These are phyloP conservation scores for Eulimnadia texana DNA, from an alignment of 1,140 invertebrate species.

Conservation along the genomic window DNA sequence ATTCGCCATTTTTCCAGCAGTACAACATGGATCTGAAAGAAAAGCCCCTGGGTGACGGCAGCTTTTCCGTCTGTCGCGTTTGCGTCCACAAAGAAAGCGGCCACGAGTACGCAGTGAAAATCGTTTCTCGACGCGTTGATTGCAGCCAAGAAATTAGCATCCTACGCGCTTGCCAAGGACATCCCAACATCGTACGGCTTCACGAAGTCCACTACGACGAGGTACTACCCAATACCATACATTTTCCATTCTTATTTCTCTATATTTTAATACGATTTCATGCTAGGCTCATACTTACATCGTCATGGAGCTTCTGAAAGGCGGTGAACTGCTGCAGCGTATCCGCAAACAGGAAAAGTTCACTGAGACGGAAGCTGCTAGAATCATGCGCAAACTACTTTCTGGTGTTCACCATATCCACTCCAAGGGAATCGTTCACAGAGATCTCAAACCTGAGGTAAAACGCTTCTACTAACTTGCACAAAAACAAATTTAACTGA, in stretches of 20 bases:
- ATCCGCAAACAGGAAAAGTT: conserved; percentile 47
- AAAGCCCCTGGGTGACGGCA: conserved; percentile 66
- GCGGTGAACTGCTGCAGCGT: conserved; percentile 69
- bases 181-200: conserved; percentile 73
- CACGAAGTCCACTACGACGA: conserved; percentile 67
- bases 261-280: conserved; percentile 19
- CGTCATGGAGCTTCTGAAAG: conserved; percentile 67
- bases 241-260: conserved; percentile 15
- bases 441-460: conserved; percentile 80
- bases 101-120: conserved; percentile 76
- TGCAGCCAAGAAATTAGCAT: conserved; percentile 60
- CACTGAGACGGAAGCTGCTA: conserved; percentile 48
- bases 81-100: conserved; percentile 58
- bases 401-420: conserved; percentile 71
- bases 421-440: conserved; percentile 59
- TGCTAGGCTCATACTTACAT: conserved; percentile 60
- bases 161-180: conserved; percentile 64
- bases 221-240: conserved; percentile 35
- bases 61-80: conserved; percentile 72
- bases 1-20: conserved; percentile 69
- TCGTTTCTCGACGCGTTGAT: conserved; percentile 62
- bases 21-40: conserved; percentile 57
- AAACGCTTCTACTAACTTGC: conserved; percentile 5
- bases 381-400: conserved; percentile 59
- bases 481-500: conserved; percentile 19